Conservation (phyloP, 2,113 vertebrate species). For the Caracal caracal region DNA sequence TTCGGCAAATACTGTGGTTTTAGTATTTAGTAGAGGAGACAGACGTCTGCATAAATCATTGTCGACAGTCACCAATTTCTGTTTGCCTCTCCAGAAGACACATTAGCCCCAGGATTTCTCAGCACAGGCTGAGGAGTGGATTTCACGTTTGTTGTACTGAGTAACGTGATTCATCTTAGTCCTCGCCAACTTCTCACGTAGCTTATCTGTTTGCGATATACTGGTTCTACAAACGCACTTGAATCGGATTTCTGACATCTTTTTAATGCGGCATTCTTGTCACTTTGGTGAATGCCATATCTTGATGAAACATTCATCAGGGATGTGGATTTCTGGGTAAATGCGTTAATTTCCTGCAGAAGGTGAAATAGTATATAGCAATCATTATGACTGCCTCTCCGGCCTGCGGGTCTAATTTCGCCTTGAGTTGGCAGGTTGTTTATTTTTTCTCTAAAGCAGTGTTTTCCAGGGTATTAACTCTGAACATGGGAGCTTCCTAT, state of each 20-base stretch:
- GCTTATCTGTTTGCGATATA: neutral
- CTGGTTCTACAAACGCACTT: neutral
- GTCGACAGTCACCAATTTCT: neutral
- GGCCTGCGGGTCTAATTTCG: neutral
- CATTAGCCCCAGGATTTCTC: neutral
- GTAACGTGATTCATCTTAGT: neutral
- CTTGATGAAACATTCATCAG: neutral
- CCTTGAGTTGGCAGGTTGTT: neutral
- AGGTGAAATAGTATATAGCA: neutral
- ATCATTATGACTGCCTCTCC: neutral
- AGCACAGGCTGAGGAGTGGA: neutral
- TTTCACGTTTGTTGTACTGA: neutral
- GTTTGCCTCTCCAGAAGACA: neutral
- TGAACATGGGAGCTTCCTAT: neutral
- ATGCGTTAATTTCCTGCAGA: slow-evolving; percentile 12
- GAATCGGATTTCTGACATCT: slow-evolving; percentile 1
- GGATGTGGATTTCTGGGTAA: slow-evolving; percentile 10
- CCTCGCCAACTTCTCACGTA: neutral
- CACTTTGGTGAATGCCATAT: neutral
- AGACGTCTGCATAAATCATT: neutral
- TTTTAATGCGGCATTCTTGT: neutral
- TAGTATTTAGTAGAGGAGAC: neutral
- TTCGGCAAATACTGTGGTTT: neutral
- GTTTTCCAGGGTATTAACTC: slow-evolving; percentile 6
- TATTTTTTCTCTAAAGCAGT: neutral